Evolutionary conservation across 2,888 invertebrate genomes (phyloP).

Genomic region (Platycnemis pennipes): DNA sequence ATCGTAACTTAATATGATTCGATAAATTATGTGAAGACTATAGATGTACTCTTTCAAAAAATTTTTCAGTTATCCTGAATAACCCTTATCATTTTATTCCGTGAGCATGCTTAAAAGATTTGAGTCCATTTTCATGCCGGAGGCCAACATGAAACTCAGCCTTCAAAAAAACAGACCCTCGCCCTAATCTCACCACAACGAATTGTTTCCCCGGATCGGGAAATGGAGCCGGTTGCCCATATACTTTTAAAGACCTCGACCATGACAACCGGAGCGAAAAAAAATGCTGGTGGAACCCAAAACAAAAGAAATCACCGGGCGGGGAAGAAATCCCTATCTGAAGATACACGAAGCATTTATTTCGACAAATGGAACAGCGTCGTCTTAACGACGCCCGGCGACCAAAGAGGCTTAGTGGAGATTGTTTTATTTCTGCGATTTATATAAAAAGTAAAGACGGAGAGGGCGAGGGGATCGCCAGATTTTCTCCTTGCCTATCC

Average conservation of each 20-base stretch:
- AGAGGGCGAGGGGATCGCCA: neutral
- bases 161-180: neutral
- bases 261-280: neutral
- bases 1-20: too few relatives aligned
- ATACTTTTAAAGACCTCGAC: neutral
- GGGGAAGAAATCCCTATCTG: slow-evolving; percentile 5
- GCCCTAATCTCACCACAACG: neutral
- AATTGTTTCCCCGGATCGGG: neutral
- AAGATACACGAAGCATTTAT: slow-evolving; percentile 13
- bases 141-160: neutral
- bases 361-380: slow-evolving; percentile 32
- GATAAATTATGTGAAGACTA: too few relatives aligned
- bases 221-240: neutral
- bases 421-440: neutral
- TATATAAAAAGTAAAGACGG: neutral
- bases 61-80: too few relatives aligned
- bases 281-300: neutral
- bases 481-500: neutral
- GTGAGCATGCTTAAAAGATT: neutral
- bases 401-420: neutral
- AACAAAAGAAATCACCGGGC: neutral
- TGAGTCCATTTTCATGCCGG: neutral
- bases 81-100: too few relatives aligned
- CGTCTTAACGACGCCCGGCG: slow-evolving; percentile 12
- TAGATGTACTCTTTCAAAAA: too few relatives aligned